Base-by-base conservation (phyloP, 2,797 vertebrate species). In the Telmatherina bonti region DNA sequence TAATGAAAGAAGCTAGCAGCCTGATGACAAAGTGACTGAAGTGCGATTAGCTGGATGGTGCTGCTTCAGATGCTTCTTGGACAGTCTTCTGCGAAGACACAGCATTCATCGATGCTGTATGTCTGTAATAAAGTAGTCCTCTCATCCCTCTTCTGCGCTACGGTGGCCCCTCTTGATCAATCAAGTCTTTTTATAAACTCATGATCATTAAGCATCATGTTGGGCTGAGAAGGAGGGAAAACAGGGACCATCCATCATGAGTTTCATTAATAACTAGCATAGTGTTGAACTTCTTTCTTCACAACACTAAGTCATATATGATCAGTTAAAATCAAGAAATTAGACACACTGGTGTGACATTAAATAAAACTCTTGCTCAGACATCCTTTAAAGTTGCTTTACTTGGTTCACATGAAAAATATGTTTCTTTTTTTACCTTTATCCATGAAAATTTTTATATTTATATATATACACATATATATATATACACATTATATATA, bases 1-100 rank as follows among this genome's bases (percentile, higher is more conserved):
- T 97, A 96, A 96, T 96, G 96, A 96, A 91, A 93, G 94, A 96
- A 94, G 92, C 91, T 92, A 91, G 89, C 93, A 91, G 94, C 82
- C 93, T 89, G 92, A 94, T 96, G 97, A 97, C 96, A 97, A 95
- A 95, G 94, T 96, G 96, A 97, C 95, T 95, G 93, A 93, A 93
- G 93, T 90, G 94, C 91, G 95, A 96, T 97, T 96, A 96, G 95
- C 93, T 67, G 79, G 83, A 87, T 83, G 85, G 75, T 62, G 83
- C 89, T 86, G 88, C 87, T 84, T 88, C 80, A 70, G 83, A 92
- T 84, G 88, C 80, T 81, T 79, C 83, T 64, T 86, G 90, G 92
- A 92, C 85, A 85, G 81, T 89, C 86, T 74, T 68, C 74, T 27
- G 68, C 78, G 88, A 89, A 89, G 82, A 89, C 75, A 47, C 79